A percentile compares a stretch with the other conserved stretches of the same genome.
These are phyloP conservation scores for Norana najaformis DNA, from an alignment of 2,888 invertebrate species.

Conservation along the genomic window DNA sequence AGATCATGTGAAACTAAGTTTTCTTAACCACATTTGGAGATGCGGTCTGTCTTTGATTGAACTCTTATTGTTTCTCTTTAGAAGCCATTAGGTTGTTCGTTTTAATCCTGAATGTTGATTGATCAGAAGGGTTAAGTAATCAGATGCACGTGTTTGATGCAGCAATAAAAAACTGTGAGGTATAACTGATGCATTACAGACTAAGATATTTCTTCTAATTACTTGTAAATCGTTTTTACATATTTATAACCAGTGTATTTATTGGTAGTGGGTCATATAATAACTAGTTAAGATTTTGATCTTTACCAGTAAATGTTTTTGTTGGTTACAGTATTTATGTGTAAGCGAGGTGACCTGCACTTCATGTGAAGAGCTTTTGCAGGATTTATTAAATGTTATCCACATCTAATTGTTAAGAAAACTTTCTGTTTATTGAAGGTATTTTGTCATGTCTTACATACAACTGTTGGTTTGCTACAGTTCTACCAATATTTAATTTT, in stretches of 20 bases:
- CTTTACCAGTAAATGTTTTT: not conserved
- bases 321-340: not conserved
- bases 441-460: not conserved
- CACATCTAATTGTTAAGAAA: not conserved
- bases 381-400: not conserved
- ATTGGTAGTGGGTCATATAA: not conserved
- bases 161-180: not conserved
- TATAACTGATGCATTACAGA: not conserved
- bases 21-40: too few relatives aligned
- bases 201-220: not conserved
- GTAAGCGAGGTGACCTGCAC: not conserved
- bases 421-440: not conserved
- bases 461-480: not conserved
- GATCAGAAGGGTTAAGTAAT: not conserved
- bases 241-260: not conserved
- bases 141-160: not conserved
- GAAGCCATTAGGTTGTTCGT: not conserved
- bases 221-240: not conserved
- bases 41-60: too few relatives aligned
- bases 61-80: not conserved
- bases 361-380: not conserved
- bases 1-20: too few relatives aligned
- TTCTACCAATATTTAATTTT: constrained; percentile 1
- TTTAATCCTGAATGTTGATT: not conserved
- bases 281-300: not conserved